Percentiles rank a stretch among this genome's conserved stretches.
phyloP scores from a whole-genome alignment of 2,888 invertebrate species.

The Listrodromus nycthemerus region DNA sequence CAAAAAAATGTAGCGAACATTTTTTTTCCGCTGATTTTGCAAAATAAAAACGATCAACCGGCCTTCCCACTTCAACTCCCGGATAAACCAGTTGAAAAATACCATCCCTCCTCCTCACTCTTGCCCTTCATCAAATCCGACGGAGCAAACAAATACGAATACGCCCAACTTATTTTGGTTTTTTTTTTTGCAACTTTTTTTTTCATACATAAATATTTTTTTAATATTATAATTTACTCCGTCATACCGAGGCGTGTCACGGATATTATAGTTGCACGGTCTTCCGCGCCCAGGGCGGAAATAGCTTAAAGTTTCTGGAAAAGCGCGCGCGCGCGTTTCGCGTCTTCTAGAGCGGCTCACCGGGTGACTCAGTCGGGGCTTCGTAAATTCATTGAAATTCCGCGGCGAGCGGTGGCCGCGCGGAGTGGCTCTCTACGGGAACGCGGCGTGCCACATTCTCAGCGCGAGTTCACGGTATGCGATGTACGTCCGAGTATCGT shows the following conservation, averaged over 20 bases:
- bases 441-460: conserved; percentile 23
- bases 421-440: conserved; percentile 11
- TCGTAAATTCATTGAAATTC: conserved; percentile 63
- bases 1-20: no score
- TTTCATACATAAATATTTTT: background rate
- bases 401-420: conserved; percentile 35
- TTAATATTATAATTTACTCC: background rate
- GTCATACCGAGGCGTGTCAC: background rate
- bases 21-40: no score
- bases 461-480: conserved; percentile 27
- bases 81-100: background rate
- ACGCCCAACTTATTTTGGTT: conserved; percentile 36
- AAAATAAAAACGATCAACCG: no score
- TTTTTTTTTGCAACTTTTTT: conserved; percentile 29
- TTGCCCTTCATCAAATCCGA: background rate
- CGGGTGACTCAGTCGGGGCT: conserved; percentile 50
- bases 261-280: conserved; percentile 10
- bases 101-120: background rate
- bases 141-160: no score
- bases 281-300: conserved; percentile 17
- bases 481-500: background rate
- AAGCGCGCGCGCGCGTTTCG: conserved; percentile 27
- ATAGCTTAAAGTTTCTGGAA: conserved; percentile 44
- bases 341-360: background rate
- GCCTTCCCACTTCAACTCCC: no score